These are phyloP conservation scores for Botia kubotai DNA, from an alignment of 2,797 vertebrate genomes.

Conservation along the genomic window DNA sequence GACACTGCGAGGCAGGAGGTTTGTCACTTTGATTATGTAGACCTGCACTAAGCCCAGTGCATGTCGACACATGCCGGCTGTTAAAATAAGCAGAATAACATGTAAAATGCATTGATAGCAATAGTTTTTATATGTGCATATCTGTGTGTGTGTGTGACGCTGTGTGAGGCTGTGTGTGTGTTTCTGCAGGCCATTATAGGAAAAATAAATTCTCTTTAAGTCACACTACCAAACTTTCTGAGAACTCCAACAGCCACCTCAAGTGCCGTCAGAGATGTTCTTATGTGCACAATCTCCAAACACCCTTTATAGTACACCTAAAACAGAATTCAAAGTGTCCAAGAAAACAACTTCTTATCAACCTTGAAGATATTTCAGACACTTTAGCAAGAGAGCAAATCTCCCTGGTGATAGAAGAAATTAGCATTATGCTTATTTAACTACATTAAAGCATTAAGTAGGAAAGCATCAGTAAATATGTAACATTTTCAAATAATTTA, in stretches of 20 bases:
- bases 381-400: background rate
- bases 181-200: background rate
- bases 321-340: background rate
- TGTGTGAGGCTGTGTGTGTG: background rate
- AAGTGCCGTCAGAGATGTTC: background rate
- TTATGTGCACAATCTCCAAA: background rate
- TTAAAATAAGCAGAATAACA: slow-evolving; percentile 31
- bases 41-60: slow-evolving; percentile 21
- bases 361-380: background rate
- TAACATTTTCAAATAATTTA: background rate
- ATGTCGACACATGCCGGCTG: slow-evolving; percentile 29
- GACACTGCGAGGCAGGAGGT: slow-evolving; percentile 52
- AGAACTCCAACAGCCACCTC: background rate
- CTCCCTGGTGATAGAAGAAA: background rate
- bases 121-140: background rate
- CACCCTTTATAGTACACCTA: background rate
- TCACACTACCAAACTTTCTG: no score
- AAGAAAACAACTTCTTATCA: background rate
- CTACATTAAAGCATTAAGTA: background rate
- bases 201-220: background rate
- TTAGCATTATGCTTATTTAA: background rate
- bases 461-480: background rate
- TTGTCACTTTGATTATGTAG: slow-evolving; percentile 70
- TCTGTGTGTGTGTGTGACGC: no score
- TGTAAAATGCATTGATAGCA: slow-evolving; percentile 13